A percentile compares a stretch with the other conserved stretches of the same genome.
Conservation (phyloP, 2,888 invertebrate genomes). For the Rhagonycha lutea region DNA sequence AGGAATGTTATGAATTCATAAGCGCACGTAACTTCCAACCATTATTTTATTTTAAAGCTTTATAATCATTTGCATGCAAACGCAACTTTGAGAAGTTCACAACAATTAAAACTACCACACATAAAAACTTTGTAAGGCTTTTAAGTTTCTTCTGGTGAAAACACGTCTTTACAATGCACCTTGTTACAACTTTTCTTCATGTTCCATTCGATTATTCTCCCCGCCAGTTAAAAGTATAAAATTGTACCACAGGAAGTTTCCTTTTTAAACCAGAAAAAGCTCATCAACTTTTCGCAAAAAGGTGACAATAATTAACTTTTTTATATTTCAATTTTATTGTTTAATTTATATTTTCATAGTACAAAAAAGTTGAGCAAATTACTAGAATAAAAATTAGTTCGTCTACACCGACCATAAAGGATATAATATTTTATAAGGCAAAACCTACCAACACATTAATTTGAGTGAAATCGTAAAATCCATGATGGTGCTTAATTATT, state of each 20-base stretch:
- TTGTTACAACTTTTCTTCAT: background rate
- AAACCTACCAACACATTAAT: background rate
- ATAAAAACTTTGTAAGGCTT: background rate
- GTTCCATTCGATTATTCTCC: background rate
- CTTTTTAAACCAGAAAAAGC: background rate
- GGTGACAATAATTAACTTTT: background rate
- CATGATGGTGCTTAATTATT: conserved; percentile 5
- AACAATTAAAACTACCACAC: background rate
- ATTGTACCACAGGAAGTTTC: too few species aligned
- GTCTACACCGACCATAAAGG: background rate
- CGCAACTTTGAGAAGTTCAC: conserved; percentile 10
- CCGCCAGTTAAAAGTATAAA: background rate
- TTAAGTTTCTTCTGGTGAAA: background rate
- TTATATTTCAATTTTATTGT: background rate
- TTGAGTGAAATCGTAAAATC: conserved; percentile 1
- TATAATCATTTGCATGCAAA: conserved; percentile 14
- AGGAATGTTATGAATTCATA: conserved; percentile 26
- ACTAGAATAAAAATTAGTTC: background rate
- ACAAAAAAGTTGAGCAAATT: background rate
- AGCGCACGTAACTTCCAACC: conserved; percentile 13
- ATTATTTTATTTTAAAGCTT: conserved; percentile 14
- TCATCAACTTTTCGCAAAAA: background rate
- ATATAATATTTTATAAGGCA: background rate
- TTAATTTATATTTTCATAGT: background rate
- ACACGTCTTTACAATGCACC: background rate